Evolutionary conservation across 1,140 invertebrate species (phyloP).

Genomic region (Capitella teleta): DNA sequence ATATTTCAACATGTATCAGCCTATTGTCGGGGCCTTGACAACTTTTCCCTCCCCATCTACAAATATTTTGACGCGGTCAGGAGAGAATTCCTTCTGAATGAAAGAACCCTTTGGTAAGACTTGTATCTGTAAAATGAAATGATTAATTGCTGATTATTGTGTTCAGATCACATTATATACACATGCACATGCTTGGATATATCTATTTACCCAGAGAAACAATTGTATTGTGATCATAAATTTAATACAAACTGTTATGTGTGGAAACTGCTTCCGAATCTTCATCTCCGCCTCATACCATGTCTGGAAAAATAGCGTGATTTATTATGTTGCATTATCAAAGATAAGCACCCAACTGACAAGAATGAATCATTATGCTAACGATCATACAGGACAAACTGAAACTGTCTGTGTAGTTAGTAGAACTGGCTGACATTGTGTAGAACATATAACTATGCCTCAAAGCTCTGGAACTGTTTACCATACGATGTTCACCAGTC

Average conservation of each 20-base stretch:
- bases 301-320: neutral
- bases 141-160: neutral
- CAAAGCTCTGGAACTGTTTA: too few species aligned
- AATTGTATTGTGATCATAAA: too few species aligned
- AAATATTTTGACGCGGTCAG: slow-evolving; percentile 1
- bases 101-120: neutral
- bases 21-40: neutral
- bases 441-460: too few species aligned
- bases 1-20: neutral
- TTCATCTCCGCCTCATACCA: neutral
- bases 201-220: neutral
- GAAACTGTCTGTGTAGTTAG: too few species aligned
- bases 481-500: too few species aligned
- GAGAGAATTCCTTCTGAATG: slow-evolving; percentile 1
- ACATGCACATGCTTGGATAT: neutral
- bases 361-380: too few species aligned
- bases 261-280: neutral
- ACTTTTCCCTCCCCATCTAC: neutral
- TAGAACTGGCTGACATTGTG: too few species aligned
- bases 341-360: too few species aligned
- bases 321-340: too few species aligned
- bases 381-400: too few species aligned
- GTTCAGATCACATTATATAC: neutral
- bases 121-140: neutral
- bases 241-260: neutral